Base-by-base conservation (phyloP, 1,140 invertebrate genomes). In the Doryteuthis pealeii region DNA sequence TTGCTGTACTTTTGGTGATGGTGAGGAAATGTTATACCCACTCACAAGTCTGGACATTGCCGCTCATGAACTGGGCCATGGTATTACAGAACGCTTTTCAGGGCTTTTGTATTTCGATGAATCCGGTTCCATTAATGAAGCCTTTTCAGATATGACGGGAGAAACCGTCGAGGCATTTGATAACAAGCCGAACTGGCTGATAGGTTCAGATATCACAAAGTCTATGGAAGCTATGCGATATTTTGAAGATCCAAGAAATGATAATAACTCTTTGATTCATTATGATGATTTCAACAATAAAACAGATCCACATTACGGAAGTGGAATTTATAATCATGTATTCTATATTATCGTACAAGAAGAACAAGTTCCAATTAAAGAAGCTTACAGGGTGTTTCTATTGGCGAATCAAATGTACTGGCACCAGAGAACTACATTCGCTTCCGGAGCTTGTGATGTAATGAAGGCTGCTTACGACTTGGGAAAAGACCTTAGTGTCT, bases 111-210 rank as follows among this genome's bases (percentile, higher is more conserved):
- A 82, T 72, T 58, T 22, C n/a, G 71, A 70, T 14, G 75, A 82
- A 45, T 79, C 79, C 0, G 82, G 82, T 1, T 78, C 54, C 14
- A 76, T 83, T 12, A 76, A 78, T 54, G 82, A 83, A 75, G 76
- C 82, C 4, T 82, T 78, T 66, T 81, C 82, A n/a, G 82, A 83
- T 58, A 78, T 83, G 5, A 71, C 73, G 22, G 82, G 82, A 32
- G 80, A 83, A 70, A 74, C 75, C 8, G 43, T 71, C 3, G 78
- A 82, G 70, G 54, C 68, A 3, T 83, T 73, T 68, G 43, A 74
- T 4, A n/a, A 15, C 22, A 15, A 62, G 28, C 43, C 49, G 2
- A 78, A 80, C 30, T 77, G 74, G 73, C 5, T 74, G 14, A 49
- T 78, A 3, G 78, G 79, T 2, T 22, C 70, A 18, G 69, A 74